phyloP scores from a whole-genome alignment of 2,888 invertebrate genomes.

The Lasius fuliginosus region DNA sequence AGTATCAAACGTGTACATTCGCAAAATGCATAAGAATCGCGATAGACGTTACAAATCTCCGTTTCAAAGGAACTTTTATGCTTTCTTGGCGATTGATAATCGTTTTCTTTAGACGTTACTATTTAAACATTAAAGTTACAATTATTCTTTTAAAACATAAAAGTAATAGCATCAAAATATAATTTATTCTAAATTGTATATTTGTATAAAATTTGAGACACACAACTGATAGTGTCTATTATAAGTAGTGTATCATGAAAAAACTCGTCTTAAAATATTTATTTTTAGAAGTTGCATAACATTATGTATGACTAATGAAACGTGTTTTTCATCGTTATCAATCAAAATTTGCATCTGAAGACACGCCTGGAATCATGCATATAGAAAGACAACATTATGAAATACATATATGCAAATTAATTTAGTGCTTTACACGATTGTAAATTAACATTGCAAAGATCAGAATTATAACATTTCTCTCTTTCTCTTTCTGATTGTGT shows the following conservation, averaged over 20 bases:
- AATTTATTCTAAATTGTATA: background rate
- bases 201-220: background rate
- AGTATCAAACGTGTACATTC: constrained; percentile 43
- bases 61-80: background rate
- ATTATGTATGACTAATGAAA: background rate
- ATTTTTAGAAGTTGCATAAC: background rate
- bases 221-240: background rate
- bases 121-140: background rate
- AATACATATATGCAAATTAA: constrained; percentile 4
- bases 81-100: constrained; percentile 10
- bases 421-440: background rate
- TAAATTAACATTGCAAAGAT: background rate
- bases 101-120: background rate
- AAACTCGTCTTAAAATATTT: background rate
- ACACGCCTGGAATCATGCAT: background rate
- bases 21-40: constrained; percentile 40
- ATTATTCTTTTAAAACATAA: background rate
- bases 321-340: background rate
- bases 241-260: background rate
- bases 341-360: background rate
- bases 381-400: constrained; percentile 13
- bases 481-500: background rate
- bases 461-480: background rate
- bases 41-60: constrained; percentile 37
- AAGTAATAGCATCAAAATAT: background rate